Base-by-base conservation (phyloP, 2,888 invertebrate species). In the Smittia aterrima region DNA sequence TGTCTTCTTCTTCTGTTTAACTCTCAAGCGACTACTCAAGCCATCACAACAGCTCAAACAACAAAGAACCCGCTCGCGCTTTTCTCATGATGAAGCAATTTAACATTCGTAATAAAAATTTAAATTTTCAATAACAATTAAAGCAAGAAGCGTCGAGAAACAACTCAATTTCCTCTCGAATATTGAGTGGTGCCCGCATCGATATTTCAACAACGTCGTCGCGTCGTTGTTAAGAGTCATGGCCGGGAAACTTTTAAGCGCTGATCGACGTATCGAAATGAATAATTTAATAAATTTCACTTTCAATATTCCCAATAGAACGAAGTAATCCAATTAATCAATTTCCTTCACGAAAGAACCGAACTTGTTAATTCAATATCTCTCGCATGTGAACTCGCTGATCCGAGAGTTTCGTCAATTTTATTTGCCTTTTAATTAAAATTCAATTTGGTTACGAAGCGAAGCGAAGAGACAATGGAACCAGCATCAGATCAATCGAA, bases 101-200 rank as follows among this genome's bases (percentile, higher is more conserved):
- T 20, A 20, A 22, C 18, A 58, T 25, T 70, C 32, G 70, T 70
- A 70, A 70, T 53, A 70, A 70, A 70, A 70, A 68, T 38, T 68
- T 32, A 70, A 70, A 70, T 27, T 68, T 58, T 70, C 70, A 70
- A 70, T 70, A 70, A 70, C 70, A 70, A 70, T 70, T 70, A 70
- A 53, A 70, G 32, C 22, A 68, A 68, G 32, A 67, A 67, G 38
- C 9, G 38, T 38, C 38, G 47, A 47, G 47, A 32, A 68, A 68
- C 68, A 68, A 68, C 68, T 68, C 41, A 41, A 68, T 68, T 68
- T 68, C 68, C 68, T 68, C 40, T 20, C 47, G 67, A 70, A 64
- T 27, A 64, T 64, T 64, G 25, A 27, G 70, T 66, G 11, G n/a
- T 68, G 41, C 70, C 70, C 70, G 70, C 70, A 70, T 70, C 41